These are phyloP conservation scores for Tetrao urogallus DNA, from an alignment of 2,113 vertebrate species.

Conservation along the genomic window DNA sequence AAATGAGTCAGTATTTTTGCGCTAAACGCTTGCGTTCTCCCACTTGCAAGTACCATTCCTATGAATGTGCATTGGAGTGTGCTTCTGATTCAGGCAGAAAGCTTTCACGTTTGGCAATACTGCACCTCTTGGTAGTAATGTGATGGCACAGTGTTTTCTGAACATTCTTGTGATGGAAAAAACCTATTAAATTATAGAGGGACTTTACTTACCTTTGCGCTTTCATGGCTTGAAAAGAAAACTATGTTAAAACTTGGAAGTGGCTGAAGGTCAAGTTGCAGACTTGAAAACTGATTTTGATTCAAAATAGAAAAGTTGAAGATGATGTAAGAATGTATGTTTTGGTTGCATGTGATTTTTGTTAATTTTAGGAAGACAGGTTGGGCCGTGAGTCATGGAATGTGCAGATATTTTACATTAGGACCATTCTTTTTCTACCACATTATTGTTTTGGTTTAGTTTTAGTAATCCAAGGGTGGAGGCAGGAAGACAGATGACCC, in stretches of 20 bases:
- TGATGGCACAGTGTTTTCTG: neutral
- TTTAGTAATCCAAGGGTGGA: neutral
- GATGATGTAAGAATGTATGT: neutral
- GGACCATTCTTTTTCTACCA: neutral
- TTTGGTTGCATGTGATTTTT: neutral
- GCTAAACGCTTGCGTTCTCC: neutral
- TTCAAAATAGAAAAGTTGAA: neutral
- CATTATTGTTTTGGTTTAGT: neutral
- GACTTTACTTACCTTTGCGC: neutral
- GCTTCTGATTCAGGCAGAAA: neutral
- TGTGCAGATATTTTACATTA: neutral
- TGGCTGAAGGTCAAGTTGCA: neutral
- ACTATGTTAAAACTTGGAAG: neutral
- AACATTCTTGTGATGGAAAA: neutral
- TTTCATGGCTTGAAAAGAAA: neutral
- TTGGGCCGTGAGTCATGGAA: neutral
- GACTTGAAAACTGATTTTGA: neutral
- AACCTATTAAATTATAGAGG: neutral
- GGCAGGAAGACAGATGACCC: neutral
- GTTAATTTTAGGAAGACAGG: neutral
- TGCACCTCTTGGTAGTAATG: neutral
- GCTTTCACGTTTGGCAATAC: fast-evolving
- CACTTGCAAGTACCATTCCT: fast-evolving
- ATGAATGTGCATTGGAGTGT: fast-evolving
- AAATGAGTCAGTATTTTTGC: neutral